Base-by-base conservation (phyloP, 2,888 invertebrate genomes). In the Philaethria dido region DNA sequence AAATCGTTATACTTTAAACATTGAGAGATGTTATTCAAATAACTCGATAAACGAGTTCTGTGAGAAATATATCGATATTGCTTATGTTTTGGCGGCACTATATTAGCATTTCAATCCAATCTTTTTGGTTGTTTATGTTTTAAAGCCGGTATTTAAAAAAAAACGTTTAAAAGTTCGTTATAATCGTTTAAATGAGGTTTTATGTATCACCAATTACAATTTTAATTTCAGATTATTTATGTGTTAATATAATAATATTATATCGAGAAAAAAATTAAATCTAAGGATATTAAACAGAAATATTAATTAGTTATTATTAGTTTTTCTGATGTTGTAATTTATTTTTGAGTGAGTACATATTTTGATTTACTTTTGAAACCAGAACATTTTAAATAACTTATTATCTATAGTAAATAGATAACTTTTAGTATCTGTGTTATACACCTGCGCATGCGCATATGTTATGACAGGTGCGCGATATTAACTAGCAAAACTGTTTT, bases 41-140 rank as follows among this genome's bases (percentile, higher is more conserved):
- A 60, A 60, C 59, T 20, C 13, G 42, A 25, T 22, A 20, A 52
- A 65, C 60, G 29, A 4, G 64, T 65, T 44, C 18, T 65, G 33
- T 65, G 59, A 60, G 59, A 65, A 60, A 36, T 65, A 50, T 64
- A 65, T 50, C 60, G 50, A 60, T 65, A 44, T 60, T 65, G 42
- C 50, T 25, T 20, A 60, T 29, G 14, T 59, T 59, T 44, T 29
- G 45, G 47, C 47, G 64, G 57, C 42, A 20, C n/a, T 39, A 48
- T n/a, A 65, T 65, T 44, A 33, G 50, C 50, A 65, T 65, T 20
- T 33, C 47, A 64, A 64, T 64, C 18, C 44, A 18, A 42, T 25
- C 16, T 42, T 57, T 57, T 57, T 39, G 42, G 22, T 11, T 42
- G 22, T 42, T 52, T 52, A 52, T 52, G 4, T 16, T 9, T 25